Percentiles rank a stretch among this genome's conserved stretches.
Evolutionary conservation across 2,797 vertebrate genomes (phyloP).

Genomic region (Rhinatrema bivittatum): DNA sequence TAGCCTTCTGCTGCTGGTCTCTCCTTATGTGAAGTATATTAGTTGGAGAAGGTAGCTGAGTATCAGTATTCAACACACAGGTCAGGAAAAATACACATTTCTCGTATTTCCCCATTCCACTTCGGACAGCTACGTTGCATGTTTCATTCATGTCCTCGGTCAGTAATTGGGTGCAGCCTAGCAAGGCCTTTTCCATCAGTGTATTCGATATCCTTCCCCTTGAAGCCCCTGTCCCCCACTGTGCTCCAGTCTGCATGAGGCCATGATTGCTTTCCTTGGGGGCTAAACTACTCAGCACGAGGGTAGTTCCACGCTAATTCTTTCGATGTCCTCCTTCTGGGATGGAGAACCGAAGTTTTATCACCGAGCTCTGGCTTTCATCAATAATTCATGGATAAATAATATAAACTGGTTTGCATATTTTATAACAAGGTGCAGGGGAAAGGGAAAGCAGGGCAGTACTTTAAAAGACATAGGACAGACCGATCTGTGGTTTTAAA

Average conservation of each 20-base stretch:
- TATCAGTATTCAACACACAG: neutral
- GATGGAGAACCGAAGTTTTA: neutral
- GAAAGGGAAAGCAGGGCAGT: no score
- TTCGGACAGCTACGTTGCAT: no score
- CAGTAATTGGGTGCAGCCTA: neutral
- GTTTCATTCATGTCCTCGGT: neutral
- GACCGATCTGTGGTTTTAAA: no score
- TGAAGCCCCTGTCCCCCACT: neutral
- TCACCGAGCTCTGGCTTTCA: neutral
- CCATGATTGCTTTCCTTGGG: neutral
- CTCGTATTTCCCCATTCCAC: slow-evolving; percentile 1
- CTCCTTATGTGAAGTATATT: no score
- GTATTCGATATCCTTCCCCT: neutral
- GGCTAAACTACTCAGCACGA: neutral
- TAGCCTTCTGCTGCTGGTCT: no score
- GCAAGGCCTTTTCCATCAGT: neutral
- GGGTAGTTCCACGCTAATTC: neutral
- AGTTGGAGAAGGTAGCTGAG: neutral
- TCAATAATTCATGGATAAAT: neutral
- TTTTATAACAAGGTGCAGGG: neutral
- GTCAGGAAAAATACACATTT: neutral
- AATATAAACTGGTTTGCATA: neutral
- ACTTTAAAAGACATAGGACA: no score
- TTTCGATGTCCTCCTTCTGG: neutral
- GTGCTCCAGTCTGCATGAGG: neutral